Percentiles rank a stretch among this genome's conserved stretches.
Conservation (phyloP, 2,888 invertebrate genomes). For the Coelopa pilipes region DNA sequence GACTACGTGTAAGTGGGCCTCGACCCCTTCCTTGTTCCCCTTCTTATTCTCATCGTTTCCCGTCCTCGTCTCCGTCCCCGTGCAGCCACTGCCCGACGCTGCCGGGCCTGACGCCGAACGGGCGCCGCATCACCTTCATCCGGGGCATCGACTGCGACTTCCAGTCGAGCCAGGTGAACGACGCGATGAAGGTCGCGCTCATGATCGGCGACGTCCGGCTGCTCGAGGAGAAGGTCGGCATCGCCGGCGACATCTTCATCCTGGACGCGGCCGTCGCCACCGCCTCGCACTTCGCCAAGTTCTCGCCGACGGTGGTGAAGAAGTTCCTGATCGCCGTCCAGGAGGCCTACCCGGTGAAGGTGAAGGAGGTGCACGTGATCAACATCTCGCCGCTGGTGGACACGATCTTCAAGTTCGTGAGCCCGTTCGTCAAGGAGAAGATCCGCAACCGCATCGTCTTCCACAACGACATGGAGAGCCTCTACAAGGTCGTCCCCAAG, state of each 20-base stretch:
- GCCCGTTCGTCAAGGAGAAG: slow-evolving; percentile 89
- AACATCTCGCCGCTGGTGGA: slow-evolving; percentile 86
- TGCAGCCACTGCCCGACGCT: slow-evolving; percentile 81
- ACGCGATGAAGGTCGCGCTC: slow-evolving; percentile 82
- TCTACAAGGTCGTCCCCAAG: slow-evolving; percentile 82
- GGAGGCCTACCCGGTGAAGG: slow-evolving; percentile 89
- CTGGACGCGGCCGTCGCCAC: slow-evolving; percentile 83
- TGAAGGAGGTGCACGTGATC: slow-evolving; percentile 87
- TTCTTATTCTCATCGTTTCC: not conserved
- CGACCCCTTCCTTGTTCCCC: not conserved
- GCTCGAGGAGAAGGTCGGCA: slow-evolving; percentile 80
- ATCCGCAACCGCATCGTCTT: slow-evolving; percentile 84
- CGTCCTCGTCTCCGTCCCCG: not conserved
- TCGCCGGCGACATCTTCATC: slow-evolving; percentile 86
- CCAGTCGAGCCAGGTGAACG: slow-evolving; percentile 77
- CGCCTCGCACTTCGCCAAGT: slow-evolving; percentile 84
- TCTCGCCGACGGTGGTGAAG: slow-evolving; percentile 83
- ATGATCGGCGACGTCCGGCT: slow-evolving; percentile 88
- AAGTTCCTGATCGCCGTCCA: slow-evolving; percentile 88
- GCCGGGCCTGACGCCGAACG: slow-evolving; percentile 83
- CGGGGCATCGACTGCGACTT: slow-evolving; percentile 78
- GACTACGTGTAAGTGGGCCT: slow-evolving; percentile 74
- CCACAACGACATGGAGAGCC: slow-evolving; percentile 78
- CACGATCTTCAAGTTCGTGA: slow-evolving; percentile 85
- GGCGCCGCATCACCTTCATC: slow-evolving; percentile 80